Conservation (phyloP, 2,113 vertebrate genomes). For the Sinocyclocheilus anophthalmus region DNA sequence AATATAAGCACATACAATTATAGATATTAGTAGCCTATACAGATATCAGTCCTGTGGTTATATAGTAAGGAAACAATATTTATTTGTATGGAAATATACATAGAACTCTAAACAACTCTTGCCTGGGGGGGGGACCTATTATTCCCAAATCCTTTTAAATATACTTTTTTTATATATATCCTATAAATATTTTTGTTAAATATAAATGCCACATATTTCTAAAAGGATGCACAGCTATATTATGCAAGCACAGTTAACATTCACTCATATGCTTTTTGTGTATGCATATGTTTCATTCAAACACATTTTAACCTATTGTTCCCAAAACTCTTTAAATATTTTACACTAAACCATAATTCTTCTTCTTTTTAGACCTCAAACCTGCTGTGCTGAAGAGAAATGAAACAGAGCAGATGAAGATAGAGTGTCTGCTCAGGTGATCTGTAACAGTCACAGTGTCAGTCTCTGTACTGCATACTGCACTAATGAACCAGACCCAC, state of each 20-base stretch:
- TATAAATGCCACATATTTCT: background rate
- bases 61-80: background rate
- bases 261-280: background rate
- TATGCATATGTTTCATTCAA: background rate
- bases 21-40: background rate
- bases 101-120: too few relatives aligned
- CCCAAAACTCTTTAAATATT: background rate
- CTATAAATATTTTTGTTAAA: too few relatives aligned
- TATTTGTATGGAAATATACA: background rate
- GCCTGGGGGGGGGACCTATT: too few relatives aligned
- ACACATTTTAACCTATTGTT: background rate
- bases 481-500: background rate
- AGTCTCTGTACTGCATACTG: background rate
- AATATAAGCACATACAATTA: too few relatives aligned
- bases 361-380: background rate
- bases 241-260: background rate
- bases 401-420: background rate
- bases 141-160: too few relatives aligned
- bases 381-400: background rate
- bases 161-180: too few relatives aligned
- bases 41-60: background rate
- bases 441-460: background rate
- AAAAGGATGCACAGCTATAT: background rate
- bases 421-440: background rate
- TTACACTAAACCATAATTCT: background rate